Conservation (phyloP, 2,888 invertebrate genomes). For the Lasius fuliginosus region DNA sequence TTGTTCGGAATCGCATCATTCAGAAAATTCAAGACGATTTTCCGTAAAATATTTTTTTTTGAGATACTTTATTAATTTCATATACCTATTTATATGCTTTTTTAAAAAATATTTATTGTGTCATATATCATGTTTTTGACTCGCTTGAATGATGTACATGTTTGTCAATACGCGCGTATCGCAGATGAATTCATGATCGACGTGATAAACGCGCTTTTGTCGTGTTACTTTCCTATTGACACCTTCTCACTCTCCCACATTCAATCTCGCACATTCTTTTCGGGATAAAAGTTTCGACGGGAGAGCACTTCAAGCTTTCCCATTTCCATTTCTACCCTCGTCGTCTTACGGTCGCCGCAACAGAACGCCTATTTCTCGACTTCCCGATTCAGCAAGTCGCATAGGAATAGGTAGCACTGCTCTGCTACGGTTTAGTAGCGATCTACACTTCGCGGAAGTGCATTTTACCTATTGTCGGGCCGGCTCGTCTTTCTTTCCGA, state of each 20-base stretch:
- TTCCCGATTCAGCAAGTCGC: constrained; percentile 69
- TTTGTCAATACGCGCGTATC: neutral
- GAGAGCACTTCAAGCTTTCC: constrained; percentile 68
- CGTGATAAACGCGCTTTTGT: constrained; percentile 47
- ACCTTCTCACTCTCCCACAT: constrained; percentile 39
- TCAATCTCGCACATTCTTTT: constrained; percentile 57
- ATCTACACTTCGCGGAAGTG: constrained; percentile 68
- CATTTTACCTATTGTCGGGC: constrained; percentile 73
- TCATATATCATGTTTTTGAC: neutral
- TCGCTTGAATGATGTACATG: neutral
- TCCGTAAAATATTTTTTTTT: neutral
- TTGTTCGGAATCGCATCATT: neutral
- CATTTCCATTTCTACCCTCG: constrained; percentile 62
- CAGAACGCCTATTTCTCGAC: constrained; percentile 60
- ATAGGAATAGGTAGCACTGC: constrained; percentile 46
- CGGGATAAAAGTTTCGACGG: constrained; percentile 63
- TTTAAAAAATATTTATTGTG: neutral
- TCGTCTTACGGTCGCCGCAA: constrained; percentile 49
- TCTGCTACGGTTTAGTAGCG: constrained; percentile 68
- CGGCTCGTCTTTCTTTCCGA: constrained; percentile 67
- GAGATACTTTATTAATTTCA: neutral
- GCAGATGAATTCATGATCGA: constrained; percentile 14
- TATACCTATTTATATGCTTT: neutral
- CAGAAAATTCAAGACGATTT: neutral
- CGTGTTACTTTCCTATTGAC: constrained; percentile 52